Evolutionary conservation across 1,140 invertebrate genomes (phyloP).

Genomic region (Drepana arcuata): DNA sequence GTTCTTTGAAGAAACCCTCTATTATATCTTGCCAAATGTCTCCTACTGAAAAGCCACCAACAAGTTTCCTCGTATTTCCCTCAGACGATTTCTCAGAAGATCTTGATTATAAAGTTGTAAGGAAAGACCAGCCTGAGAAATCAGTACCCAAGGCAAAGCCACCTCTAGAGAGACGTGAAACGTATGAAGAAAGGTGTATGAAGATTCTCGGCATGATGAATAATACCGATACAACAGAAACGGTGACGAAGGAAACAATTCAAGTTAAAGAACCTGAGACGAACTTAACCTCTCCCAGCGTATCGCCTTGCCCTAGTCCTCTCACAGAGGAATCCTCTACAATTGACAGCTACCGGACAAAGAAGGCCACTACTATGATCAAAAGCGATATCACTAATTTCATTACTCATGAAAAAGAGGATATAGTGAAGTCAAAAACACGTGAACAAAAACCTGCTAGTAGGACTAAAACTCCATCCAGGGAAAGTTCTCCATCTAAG

Average conservation of each 20-base stretch:
- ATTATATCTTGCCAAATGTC: constrained; percentile 26
- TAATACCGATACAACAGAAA: constrained; percentile 41
- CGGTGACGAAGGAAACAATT: constrained; percentile 24
- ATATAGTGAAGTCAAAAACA: constrained; percentile 3
- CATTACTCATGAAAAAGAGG: constrained; percentile 22
- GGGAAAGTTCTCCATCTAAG: constrained; percentile 40
- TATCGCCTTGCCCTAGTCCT: constrained; percentile 40
- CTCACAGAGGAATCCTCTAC: constrained; percentile 25
- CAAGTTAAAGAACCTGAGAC: constrained; percentile 16
- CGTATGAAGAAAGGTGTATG: constrained; percentile 79
- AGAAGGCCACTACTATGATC: constrained; percentile 18
- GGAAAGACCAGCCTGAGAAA: constrained; percentile 36
- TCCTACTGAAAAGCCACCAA: constrained; percentile 53
- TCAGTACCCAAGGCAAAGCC: constrained; percentile 34
- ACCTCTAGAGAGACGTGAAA: constrained; percentile 74
- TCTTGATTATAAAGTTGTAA: constrained; percentile 30
- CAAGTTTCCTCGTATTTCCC: constrained; percentile 51
- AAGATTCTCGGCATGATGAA: constrained; percentile 76
- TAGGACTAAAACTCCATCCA: constrained; percentile 20
- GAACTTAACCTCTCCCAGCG: constrained; percentile 25
- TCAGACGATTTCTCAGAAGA: constrained; percentile 32
- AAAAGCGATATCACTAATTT: constrained; percentile 24
- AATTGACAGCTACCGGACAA: constrained; percentile 11
- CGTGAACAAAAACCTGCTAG: constrained; percentile 6
- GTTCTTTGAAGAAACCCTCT: constrained; percentile 63